Conservation (phyloP, 2,113 vertebrate genomes). For the Tenrec ecaudatus region DNA sequence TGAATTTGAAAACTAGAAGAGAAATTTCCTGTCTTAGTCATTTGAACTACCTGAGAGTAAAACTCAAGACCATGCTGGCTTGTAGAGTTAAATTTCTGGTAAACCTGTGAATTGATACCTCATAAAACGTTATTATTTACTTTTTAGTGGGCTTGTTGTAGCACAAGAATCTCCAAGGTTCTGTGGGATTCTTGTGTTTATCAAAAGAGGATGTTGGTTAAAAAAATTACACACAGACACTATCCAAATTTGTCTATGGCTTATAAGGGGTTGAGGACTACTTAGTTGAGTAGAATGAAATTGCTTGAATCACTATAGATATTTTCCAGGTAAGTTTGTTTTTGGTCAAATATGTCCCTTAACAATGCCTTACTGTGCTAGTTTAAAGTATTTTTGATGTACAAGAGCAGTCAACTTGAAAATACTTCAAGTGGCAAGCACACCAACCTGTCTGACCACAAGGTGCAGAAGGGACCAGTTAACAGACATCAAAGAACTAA, state of each 20-base stretch:
- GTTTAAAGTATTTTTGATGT: slow-evolving; percentile 31
- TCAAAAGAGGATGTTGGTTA: slow-evolving; percentile 35
- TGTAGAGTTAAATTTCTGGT: slow-evolving; percentile 22
- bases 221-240: slow-evolving; percentile 26
- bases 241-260: not conserved
- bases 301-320: slow-evolving; percentile 32
- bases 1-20: slow-evolving; percentile 39
- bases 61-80: slow-evolving; percentile 6
- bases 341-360: slow-evolving; percentile 41
- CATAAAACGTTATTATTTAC: slow-evolving; percentile 6
- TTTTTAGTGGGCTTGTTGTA: slow-evolving; percentile 52
- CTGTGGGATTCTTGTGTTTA: slow-evolving; percentile 32
- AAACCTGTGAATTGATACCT: slow-evolving; percentile 44
- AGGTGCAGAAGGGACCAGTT: too few species aligned
- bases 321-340: slow-evolving; percentile 47
- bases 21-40: slow-evolving; percentile 44
- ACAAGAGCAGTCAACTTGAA: not conserved
- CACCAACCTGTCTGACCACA: too few species aligned
- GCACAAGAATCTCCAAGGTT: slow-evolving; percentile 9
- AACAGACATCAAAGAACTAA: too few species aligned
- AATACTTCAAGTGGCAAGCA: too few species aligned
- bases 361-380: slow-evolving; percentile 37
- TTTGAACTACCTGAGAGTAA: not conserved
- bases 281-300: slow-evolving; percentile 50
- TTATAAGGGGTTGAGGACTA: slow-evolving; percentile 39